Evolutionary conservation across 2,888 invertebrate genomes (phyloP), one percentile per base, ranked within the genome.

Genomic region (Iselma pallidipennis): DNA sequence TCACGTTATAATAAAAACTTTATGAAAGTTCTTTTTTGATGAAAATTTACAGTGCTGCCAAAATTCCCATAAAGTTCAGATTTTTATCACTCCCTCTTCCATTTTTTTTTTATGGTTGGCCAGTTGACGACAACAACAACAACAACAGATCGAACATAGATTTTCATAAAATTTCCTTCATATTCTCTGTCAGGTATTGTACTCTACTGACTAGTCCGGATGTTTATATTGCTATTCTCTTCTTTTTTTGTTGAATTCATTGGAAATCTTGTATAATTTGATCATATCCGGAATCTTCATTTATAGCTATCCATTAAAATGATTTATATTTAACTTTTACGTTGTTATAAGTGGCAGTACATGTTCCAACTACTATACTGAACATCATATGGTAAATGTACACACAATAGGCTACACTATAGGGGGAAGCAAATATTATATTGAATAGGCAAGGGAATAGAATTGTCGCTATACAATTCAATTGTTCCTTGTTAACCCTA

Each of bases 401-500:
- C 75, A 76, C 76, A 76, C 74, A 74, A 74, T 71, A 71, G 68
- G 63, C 67, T 33, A 57, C 55, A 61, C 45, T 67, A 61, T 67
- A 72, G 71, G 75, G 59, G 74, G 75, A 70, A 73, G 67, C 69
- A 76, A 78, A 80, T 80, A 79, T 80, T 77, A 77, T 76, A 78
- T 76, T 76, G 77, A 78, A 78, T 78, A 67, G 74, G 71, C 73
- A 69, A 70, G 73, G 76, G 76, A 77, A 74, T 75, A 70, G 74
- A 76, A 75, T 74, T 75, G 75, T 76, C 75, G 76, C 73, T 66
- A 74, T 76, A 77, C 79, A 77, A 80, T 81, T 80, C 77, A 79
- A 81, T 81, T 80, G 80, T 80, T 80, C 78, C 80, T 81, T 76
- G 80, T 81, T 81, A 81, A 81, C 81, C 81, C 80, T 80, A 80